Evolutionary conservation across 64 coral and sea anemone genomes (phyloP).

Genomic region (Stichodactyla mertensii): DNA sequence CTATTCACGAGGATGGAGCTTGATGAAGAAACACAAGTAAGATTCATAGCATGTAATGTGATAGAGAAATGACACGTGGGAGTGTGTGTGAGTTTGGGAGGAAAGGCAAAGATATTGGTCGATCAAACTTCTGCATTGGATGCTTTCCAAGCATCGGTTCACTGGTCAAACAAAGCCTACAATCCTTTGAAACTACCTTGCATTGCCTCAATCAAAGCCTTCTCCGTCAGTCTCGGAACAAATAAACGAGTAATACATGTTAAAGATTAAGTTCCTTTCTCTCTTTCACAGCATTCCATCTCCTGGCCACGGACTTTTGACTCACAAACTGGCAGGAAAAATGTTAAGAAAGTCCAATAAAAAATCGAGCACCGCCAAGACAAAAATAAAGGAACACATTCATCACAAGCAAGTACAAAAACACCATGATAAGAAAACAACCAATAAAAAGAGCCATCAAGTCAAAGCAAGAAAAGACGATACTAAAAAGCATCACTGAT

Average conservation of each 20-base stretch:
- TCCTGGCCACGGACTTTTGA: background rate
- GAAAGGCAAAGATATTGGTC: no score
- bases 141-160: no score
- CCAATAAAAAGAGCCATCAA: background rate
- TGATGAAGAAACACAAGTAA: slow-evolving; percentile 14
- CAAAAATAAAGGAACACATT: background rate
- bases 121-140: no score
- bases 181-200: no score
- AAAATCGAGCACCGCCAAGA: background rate
- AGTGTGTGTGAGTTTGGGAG: no score
- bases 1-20: background rate
- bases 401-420: background rate
- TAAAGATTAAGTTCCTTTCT: background rate
- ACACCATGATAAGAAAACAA: background rate
- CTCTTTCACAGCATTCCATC: background rate
- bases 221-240: no score
- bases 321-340: slow-evolving; percentile 2
- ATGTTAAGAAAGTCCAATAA: background rate
- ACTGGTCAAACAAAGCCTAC: no score
- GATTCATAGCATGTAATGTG: background rate
- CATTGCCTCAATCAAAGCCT: no score
- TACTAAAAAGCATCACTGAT: background rate
- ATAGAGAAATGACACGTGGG: no score
- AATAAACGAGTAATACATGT: no score
- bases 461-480: background rate